Evolutionary conservation across 2,113 vertebrate species (phyloP).

Genomic region (Lepus timidus): DNA sequence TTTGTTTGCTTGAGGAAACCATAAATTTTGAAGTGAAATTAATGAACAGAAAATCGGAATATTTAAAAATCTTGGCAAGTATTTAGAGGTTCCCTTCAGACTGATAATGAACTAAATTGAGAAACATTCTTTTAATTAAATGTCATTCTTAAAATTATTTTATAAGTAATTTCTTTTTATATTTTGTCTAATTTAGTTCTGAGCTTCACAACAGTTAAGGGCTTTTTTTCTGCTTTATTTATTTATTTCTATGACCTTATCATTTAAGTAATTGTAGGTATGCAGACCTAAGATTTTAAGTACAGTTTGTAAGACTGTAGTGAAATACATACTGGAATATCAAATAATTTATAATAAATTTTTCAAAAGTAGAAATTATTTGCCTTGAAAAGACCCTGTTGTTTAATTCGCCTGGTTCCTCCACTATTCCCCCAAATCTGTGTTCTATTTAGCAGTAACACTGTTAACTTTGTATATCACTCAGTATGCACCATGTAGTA

Average conservation of each 20-base stretch:
- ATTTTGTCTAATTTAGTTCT: conserved; percentile 41
- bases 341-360: conserved; percentile 46
- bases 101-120: conserved; percentile 40
- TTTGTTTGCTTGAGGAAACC: conserved; percentile 46
- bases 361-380: conserved; percentile 18
- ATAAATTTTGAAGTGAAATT: conserved; percentile 63
- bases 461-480: conserved; percentile 29
- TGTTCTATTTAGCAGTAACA: conserved; percentile 20
- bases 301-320: neutral
- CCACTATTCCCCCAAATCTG: neutral
- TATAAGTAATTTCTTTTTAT: conserved; percentile 15
- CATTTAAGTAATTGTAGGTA: conserved; percentile 24
- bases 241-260: conserved; percentile 43
- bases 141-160: conserved; percentile 43
- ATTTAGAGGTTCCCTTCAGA: conserved; percentile 52
- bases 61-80: conserved; percentile 58
- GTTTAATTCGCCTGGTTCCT: neutral
- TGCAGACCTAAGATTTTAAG: neutral
- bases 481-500: neutral
- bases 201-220: neutral
- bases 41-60: neutral
- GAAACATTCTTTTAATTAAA: conserved; percentile 62
- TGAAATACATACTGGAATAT: neutral
- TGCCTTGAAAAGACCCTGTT: conserved; percentile 1
- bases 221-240: neutral